A percentile compares a stretch with the other conserved stretches of the same genome.
Conservation (phyloP, 2,113 vertebrate species). For the Rattus rattus region DNA sequence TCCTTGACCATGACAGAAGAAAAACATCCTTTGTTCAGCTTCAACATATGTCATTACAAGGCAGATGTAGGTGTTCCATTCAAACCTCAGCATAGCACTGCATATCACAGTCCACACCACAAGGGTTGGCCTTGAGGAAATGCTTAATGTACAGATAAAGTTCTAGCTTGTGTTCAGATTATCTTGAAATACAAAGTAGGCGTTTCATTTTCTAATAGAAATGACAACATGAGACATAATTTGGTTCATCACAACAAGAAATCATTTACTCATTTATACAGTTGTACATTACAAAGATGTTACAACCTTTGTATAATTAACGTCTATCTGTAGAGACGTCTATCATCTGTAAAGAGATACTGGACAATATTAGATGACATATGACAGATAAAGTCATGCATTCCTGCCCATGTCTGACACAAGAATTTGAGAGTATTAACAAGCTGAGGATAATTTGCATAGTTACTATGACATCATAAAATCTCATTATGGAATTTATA, state of each 20-base stretch:
- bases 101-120: neutral
- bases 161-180: neutral
- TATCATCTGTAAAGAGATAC: neutral
- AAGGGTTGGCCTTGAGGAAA: neutral
- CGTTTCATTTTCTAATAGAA: neutral
- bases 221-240: neutral
- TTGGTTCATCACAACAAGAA: neutral
- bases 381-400: neutral
- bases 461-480: neutral
- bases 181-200: neutral
- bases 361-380: neutral
- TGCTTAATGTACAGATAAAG: neutral
- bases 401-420: neutral
- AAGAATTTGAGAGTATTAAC: neutral
- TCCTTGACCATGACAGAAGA: neutral
- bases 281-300: neutral
- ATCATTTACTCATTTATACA: neutral
- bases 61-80: neutral
- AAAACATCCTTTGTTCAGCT: neutral
- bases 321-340: too few relatives aligned
- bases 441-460: neutral
- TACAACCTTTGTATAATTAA: neutral
- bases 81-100: rapidly evolving
- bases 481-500: neutral
- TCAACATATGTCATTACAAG: neutral